phyloP scores from a whole-genome alignment of 2,888 invertebrate genomes.

The Drosophila atroscutellata region DNA sequence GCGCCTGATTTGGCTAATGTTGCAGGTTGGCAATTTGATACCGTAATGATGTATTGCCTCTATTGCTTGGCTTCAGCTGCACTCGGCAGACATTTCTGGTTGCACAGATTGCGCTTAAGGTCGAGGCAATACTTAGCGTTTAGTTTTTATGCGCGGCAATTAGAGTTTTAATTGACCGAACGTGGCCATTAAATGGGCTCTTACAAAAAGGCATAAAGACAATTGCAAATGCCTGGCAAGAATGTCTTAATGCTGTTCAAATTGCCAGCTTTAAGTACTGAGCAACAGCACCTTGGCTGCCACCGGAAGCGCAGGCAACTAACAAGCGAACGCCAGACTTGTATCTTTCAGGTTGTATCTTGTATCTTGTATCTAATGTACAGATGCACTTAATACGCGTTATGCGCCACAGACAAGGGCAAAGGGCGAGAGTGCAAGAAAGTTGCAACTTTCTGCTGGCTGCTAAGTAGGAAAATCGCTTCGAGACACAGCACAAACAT shows the following conservation, averaged over 20 bases:
- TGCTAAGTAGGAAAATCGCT: constrained; percentile 77
- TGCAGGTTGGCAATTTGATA: constrained; percentile 28
- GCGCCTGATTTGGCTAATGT: constrained; percentile 58
- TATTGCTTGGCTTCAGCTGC: constrained; percentile 19
- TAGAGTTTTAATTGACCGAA: constrained; percentile 69
- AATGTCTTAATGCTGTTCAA: constrained; percentile 46
- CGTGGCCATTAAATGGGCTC: constrained; percentile 57
- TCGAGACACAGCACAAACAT: constrained; percentile 53
- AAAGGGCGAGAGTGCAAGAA: constrained; percentile 45
- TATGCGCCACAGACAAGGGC: constrained; percentile 43
- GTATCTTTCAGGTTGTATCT: constrained; percentile 46
- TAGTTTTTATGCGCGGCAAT: constrained; percentile 60
- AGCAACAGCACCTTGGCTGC: constrained; percentile 34
- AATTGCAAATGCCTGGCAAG: constrained; percentile 48
- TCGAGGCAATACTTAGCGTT: constrained; percentile 19
- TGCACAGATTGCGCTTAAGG: constrained; percentile 43
- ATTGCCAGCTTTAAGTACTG: constrained; percentile 40
- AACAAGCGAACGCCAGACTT: constrained; percentile 43
- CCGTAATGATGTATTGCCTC: constrained; percentile 44
- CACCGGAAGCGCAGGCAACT: constrained; percentile 50
- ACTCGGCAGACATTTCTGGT: constrained; percentile 16
- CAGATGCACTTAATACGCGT: constrained; percentile 66
- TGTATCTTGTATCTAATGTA: constrained; percentile 48
- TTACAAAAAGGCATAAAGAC: constrained; percentile 63
- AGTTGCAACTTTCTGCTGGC: constrained; percentile 67